A percentile compares a stretch with the other conserved stretches of the same genome.
phyloP scores from a whole-genome alignment of 2,888 invertebrate genomes.

The Apotomis capreana region DNA sequence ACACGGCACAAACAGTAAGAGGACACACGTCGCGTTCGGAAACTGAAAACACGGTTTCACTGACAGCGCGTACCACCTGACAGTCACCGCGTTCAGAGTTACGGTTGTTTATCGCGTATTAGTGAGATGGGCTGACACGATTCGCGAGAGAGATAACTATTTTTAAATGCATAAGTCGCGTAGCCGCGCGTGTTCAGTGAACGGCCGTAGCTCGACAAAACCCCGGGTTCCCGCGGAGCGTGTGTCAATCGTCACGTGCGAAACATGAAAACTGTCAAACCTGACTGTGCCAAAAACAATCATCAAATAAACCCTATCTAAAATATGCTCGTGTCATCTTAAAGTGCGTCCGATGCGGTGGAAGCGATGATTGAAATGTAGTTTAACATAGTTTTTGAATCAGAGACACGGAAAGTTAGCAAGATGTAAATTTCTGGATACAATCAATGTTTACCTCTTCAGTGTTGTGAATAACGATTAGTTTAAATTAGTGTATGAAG shows the following conservation, averaged over 20 bases:
- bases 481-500: constrained; percentile 56
- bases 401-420: constrained; percentile 60
- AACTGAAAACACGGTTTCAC: constrained; percentile 79
- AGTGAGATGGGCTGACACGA: constrained; percentile 64
- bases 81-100: constrained; percentile 68
- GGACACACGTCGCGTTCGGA: constrained; percentile 75
- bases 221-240: constrained; percentile 60
- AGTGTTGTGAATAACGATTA: constrained; percentile 79
- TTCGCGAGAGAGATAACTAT: constrained; percentile 70
- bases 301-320: constrained; percentile 58
- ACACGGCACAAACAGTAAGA: constrained; percentile 78
- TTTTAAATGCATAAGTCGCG: constrained; percentile 71
- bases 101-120: constrained; percentile 62
- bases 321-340: constrained; percentile 56
- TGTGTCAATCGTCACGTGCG: constrained; percentile 62
- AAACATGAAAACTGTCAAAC: constrained; percentile 63
- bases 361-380: constrained; percentile 63
- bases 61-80: constrained; percentile 78
- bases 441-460: constrained; percentile 80
- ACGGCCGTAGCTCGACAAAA: constrained; percentile 60
- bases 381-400: constrained; percentile 49
- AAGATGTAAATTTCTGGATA: constrained; percentile 69
- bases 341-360: constrained; percentile 57
- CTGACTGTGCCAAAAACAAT: constrained; percentile 72
- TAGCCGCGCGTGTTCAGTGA: constrained; percentile 68